Base-by-base conservation (phyloP, 2,113 vertebrate species). In the Chinchilla lanigera region DNA sequence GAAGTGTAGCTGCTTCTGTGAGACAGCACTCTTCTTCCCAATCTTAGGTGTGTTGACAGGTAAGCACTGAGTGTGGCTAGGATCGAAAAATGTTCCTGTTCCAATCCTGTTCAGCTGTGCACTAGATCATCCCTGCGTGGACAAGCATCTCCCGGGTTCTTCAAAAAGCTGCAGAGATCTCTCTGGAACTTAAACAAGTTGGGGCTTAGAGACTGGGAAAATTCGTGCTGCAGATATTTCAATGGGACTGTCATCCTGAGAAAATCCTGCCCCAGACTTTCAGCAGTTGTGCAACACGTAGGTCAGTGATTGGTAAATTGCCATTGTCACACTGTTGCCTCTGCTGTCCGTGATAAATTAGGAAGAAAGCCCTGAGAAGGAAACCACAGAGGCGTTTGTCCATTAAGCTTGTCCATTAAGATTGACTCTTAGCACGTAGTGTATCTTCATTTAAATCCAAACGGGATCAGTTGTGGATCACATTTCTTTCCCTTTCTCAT, bases 371-470 rank as follows among this genome's bases (percentile, higher is more conserved):
- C 47, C 41, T n/a, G 61, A 41, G 92, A 94, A 54, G 47, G 73
- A 89, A 93, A 87, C 61, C 86, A 54, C 67, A 85, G 63, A 78
- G 77, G 69, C 71, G 80, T 96, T 92, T 86, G 87, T 88, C 88
- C 67, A 77, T 78, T 93, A 78, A 97, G 88, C 82, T 96, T 94
- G 47, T 50, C 47, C 47, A 50, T 50, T 50, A 81, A 80, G 89
- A 96, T 19, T 78, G 47, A 94, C 73, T 90, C 84, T 93, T 81
- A 95, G 91, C 93, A 96, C 89, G 86, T 33, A 95, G 60, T 93
- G 61, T 95, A 94, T 96, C 89, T 97, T 96, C 89, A 96, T 94
- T 95, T 94, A 89, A 96, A 96, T 90, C 83, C 94, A 95, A 75
- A 41, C 65, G 71, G 63, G 89, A 92, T 96, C 86, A 91, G 33